Evolutionary conservation across 2,888 invertebrate species (phyloP).

Genomic region (Limnephilus auricula): DNA sequence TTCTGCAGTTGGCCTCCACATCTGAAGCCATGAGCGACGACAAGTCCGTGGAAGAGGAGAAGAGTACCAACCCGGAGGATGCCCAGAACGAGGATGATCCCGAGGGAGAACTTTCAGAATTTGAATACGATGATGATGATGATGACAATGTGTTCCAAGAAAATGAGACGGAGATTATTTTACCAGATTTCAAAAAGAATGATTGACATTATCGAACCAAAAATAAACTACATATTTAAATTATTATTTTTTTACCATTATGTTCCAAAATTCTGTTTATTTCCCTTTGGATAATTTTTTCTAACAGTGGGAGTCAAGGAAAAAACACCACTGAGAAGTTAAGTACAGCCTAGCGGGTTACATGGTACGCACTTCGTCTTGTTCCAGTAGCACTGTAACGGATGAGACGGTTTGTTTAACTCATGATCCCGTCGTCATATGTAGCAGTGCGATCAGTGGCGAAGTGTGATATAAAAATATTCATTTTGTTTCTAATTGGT

Average conservation of each 20-base stretch:
- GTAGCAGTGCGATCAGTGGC: no score
- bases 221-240: no score
- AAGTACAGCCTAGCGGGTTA: no score
- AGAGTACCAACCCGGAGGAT: slow-evolving; percentile 8
- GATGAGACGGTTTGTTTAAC: no score
- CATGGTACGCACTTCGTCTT: no score
- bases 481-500: no score
- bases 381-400: no score
- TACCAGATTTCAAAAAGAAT: slow-evolving; percentile 6
- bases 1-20: not conserved
- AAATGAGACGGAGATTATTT: slow-evolving; percentile 38
- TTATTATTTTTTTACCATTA: not conserved
- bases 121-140: slow-evolving; percentile 49
- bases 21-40: slow-evolving; percentile 2
- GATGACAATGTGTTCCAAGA: slow-evolving; percentile 50
- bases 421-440: no score
- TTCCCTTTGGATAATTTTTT: no score
- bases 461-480: no score
- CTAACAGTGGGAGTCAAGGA: no score
- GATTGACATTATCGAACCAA: not conserved
- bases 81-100: slow-evolving; percentile 22
- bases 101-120: slow-evolving; percentile 42
- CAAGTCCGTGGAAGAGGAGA: slow-evolving; percentile 14
- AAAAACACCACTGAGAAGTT: no score
- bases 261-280: not conserved